These are phyloP conservation scores for Crotophaga sulcirostris DNA, from an alignment of 2,113 vertebrate genomes.

Conservation along the genomic window DNA sequence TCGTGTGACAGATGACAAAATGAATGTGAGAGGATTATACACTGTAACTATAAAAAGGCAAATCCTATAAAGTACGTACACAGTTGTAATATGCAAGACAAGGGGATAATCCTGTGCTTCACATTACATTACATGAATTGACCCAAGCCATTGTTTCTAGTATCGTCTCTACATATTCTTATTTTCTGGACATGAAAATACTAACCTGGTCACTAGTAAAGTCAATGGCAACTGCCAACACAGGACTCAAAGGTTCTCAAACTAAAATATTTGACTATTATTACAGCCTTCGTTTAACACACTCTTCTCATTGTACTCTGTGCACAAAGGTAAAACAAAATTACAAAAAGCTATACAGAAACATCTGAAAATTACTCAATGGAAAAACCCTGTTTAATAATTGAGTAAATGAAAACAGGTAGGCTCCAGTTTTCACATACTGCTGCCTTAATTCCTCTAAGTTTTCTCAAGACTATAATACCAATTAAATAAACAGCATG, in stretches of 20 bases:
- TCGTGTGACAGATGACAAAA: constrained; percentile 32
- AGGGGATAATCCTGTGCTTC: constrained; percentile 20
- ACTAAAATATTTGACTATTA: not conserved
- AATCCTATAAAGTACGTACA: constrained; percentile 24
- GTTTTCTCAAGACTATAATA: not conserved
- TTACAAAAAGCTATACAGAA: not conserved
- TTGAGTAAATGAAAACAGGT: not conserved
- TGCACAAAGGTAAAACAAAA: not conserved
- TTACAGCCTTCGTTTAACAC: not conserved
- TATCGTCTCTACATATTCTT: not conserved
- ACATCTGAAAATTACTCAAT: not conserved
- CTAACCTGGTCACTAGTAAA: not conserved
- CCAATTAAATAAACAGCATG: not conserved
- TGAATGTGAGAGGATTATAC: constrained; percentile 8
- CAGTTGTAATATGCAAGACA: not conserved
- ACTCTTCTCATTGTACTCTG: not conserved
- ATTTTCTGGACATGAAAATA: not conserved
- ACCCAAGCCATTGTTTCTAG: not conserved
- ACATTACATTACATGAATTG: not conserved
- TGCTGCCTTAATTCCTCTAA: not conserved
- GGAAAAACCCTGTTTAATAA: not conserved
- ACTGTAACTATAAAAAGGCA: not conserved
- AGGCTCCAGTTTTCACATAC: not conserved
- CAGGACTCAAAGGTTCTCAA: not conserved
- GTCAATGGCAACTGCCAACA: not conserved